Evolutionary conservation across 2,113 vertebrate species (phyloP).

Genomic region (Pygathrix nemaeus): DNA sequence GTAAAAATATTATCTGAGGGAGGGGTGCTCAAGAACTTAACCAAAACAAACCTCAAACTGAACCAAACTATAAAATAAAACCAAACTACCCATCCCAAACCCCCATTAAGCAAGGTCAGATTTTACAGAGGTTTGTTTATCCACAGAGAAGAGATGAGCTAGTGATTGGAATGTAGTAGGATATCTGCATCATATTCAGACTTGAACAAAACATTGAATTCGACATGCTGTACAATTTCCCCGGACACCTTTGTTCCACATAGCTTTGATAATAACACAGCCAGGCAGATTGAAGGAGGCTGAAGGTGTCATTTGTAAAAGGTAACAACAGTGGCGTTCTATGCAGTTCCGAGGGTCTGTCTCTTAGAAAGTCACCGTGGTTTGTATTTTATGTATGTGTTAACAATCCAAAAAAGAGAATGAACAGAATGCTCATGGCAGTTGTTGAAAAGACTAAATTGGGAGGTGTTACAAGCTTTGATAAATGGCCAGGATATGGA

Average conservation of each 20-base stretch:
- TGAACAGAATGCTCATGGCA: slow-evolving; percentile 45
- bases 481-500: slow-evolving; percentile 54
- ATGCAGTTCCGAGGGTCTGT: not conserved
- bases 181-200: not conserved
- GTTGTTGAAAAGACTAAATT: slow-evolving; percentile 16
- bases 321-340: not conserved
- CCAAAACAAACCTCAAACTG: not conserved
- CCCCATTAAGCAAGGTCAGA: not conserved
- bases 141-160: not conserved
- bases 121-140: not conserved
- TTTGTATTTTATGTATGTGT: slow-evolving; percentile 48
- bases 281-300: not conserved
- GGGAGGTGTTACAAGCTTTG: slow-evolving; percentile 55
- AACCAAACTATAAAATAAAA: not conserved
- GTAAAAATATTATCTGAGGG: not conserved
- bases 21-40: not conserved
- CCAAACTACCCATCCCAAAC: not conserved
- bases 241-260: not conserved
- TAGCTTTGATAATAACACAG: not conserved
- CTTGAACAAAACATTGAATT: not conserved
- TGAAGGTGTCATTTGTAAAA: not conserved
- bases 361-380: not conserved
- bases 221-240: not conserved
- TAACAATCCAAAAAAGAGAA: slow-evolving; percentile 35
- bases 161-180: not conserved